Conservation (phyloP, 1,140 invertebrate species). For the Drosophila kepulauana region DNA sequence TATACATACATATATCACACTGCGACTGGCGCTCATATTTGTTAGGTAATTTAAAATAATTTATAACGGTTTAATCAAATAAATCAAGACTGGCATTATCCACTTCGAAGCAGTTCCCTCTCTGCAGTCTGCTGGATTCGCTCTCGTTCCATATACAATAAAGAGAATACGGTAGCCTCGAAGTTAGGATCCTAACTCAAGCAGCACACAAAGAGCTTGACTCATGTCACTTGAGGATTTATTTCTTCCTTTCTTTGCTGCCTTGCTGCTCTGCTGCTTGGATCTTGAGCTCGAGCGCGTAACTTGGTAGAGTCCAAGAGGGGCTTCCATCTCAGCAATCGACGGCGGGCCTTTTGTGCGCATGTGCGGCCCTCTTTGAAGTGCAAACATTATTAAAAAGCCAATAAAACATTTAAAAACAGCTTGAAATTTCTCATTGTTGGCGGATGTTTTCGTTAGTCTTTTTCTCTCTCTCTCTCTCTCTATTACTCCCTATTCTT, state of each 20-base stretch:
- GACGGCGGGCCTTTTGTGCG: conserved; percentile 49
- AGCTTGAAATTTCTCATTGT: conserved; percentile 83
- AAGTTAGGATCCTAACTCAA: conserved; percentile 23
- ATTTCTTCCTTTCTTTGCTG: conserved; percentile 77
- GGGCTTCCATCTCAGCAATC: conserved; percentile 3
- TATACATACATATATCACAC: background rate
- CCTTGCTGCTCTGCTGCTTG: too few species aligned
- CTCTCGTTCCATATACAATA: background rate
- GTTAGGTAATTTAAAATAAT: conserved; percentile 77
- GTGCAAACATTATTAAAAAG: conserved; percentile 81
- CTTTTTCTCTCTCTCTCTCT: too few species aligned
- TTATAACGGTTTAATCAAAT: conserved; percentile 73
- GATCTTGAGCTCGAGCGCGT: conserved; percentile 54
- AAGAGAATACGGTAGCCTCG: conserved; percentile 4
- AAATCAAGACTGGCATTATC: conserved; percentile 76
- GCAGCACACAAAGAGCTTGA: conserved; percentile 68
- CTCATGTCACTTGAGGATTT: conserved; percentile 81
- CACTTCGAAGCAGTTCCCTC: conserved; percentile 44
- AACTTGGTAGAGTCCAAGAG: conserved; percentile 22
- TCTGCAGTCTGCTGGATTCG: background rate
- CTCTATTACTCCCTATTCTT: conserved; percentile 17
- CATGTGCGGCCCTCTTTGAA: conserved; percentile 71
- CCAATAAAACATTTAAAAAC: conserved; percentile 84
- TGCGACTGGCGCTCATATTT: conserved; percentile 62
- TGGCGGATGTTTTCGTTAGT: conserved; percentile 33